Base-by-base conservation (phyloP, 2,888 invertebrate species). In the Holacanthella duospinosa region DNA sequence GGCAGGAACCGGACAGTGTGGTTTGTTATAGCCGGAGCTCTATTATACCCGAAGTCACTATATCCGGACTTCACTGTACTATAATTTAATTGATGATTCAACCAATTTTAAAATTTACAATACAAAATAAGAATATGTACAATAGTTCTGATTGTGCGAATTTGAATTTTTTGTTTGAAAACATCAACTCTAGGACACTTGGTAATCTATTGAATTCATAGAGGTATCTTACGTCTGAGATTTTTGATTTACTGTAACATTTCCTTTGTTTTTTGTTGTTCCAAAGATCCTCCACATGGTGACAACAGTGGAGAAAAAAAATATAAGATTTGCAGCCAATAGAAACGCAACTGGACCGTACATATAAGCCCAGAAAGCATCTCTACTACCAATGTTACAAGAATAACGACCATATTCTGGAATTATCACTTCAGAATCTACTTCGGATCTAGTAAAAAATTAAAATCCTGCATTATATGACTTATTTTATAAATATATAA, bases 321-420 rank as follows among this genome's bases (percentile, higher is more conserved):
- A 71, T 16, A 68, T 55, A 1, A 70, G 29, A 59, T 73, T 73
- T 44, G 62, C 62, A 16, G 53, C 25, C 1, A 73, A 60, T 1
- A 73, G 55, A 9, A 70, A 27, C 19, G 68, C 70, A 19, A 69
- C 68, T 1, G 72, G 72, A n/a, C 68, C 70, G 59, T 73, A 67
- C n/a, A 68, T 55, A 43, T 70, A 73, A 2, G 62, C 64, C n/a
- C 70, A 53, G 12, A 66, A 66, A 26, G 72, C 71, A 57, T 65
- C 65, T n/a, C 67, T 28, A 9, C 54, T 36, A 29, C 69, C 70
- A 58, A 73, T 43, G 56, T 63, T 67, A 53, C 72, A 73, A 3
- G 55, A 65, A 21, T 25, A 62, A 12, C 24, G 57, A 26, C 70
- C 73, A 54, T 73, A 73, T 21, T 66, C 67, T 1, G 72, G 71